Evolutionary conservation across 1,140 invertebrate genomes (phyloP), one percentile per base, ranked within the genome.

Genomic region (Tetranychus cinnabarinus): DNA sequence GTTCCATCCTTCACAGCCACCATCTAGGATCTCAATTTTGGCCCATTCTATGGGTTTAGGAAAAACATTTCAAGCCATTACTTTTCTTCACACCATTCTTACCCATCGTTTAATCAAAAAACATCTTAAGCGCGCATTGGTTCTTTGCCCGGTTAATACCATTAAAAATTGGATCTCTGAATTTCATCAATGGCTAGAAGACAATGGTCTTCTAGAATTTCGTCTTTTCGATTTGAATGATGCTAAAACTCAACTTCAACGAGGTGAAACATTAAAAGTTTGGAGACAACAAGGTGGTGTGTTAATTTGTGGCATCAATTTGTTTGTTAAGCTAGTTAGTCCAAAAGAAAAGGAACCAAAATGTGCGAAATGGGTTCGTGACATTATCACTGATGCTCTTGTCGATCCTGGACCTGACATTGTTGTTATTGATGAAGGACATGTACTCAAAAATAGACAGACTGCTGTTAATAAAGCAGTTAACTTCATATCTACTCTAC

Each of bases 131-230:
- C n/a, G n/a, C n/a, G n/a, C n/a, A n/a, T n/a, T n/a, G n/a, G n/a
- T n/a, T n/a, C n/a, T n/a, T n/a, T n/a, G n/a, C n/a, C n/a, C n/a
- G n/a, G n/a, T n/a, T n/a, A n/a, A n/a, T n/a, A n/a, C n/a, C n/a
- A n/a, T n/a, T n/a, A n/a, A n/a, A 93, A 97, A 98, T 76, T 99
- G 95, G 95, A 79, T 81, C 12, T 84, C 85, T 66, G 95, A 99
- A 75, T 95, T 91, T 74, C 76, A 80, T n/a, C 83, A 83, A 58
- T 95, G 89, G 89, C 73, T 87, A 31, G 77, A 80, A 60, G 77
- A 82, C 10, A 72, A 77, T 52, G 76, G 80, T 62, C 36, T 61
- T 13, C 23, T 46, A 12, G 48, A 56, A 31, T 39, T 63, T 48
- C 8, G 42, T 5, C 46, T 61, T n/a, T 62, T 58, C 39, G 60